Base-by-base conservation (phyloP, 2,888 invertebrate species). In the Tenthredo mesomela region DNA sequence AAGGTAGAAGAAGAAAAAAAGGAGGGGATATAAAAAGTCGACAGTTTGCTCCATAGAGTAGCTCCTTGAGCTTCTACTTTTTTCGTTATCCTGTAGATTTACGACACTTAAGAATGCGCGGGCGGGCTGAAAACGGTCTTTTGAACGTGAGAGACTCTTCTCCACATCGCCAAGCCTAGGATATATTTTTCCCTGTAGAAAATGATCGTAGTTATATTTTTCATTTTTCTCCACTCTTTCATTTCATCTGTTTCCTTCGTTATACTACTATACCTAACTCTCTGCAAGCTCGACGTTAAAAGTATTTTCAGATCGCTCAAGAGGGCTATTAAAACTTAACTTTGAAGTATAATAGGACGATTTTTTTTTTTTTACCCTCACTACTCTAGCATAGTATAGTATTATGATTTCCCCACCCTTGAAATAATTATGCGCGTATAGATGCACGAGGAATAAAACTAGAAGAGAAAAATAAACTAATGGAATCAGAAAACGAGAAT, bases 61-160 rank as follows among this genome's bases (percentile, higher is more conserved):
- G 77, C 80, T 54, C 80, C 80, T 80, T 61, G 40, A 65, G 80
- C 61, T 61, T 61, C 61, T 61, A 61, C 80, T 47, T 47, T 82
- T 82, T 82, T n/a, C 82, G 43, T 37, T 61, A 82, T 82, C 47
- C 67, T 82, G 47, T 47, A 82, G 82, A 82, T 82, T 65, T 82
- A 70, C 67, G 82, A 65, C 47, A 47, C 70, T 70, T 37, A 50
- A 47, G 70, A 82, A 82, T 70, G 67, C 82, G 82, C 65, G 67
- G 67, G 43, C 47, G 50, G 61, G 67, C 82, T 82, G 47, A 82
- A 70, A 82, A 65, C 65, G 82, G 12, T 82, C 82, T 80, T 80
- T 80, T 80, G 37, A 58, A 80, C 58, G 37, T 40, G 58, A 40
- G 80, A 61, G 61, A 21, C 37, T 80, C 58, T 61, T 40, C 58